phyloP scores from a whole-genome alignment of 2,797 vertebrate genomes.

The Platyrinchus mystaceus region DNA sequence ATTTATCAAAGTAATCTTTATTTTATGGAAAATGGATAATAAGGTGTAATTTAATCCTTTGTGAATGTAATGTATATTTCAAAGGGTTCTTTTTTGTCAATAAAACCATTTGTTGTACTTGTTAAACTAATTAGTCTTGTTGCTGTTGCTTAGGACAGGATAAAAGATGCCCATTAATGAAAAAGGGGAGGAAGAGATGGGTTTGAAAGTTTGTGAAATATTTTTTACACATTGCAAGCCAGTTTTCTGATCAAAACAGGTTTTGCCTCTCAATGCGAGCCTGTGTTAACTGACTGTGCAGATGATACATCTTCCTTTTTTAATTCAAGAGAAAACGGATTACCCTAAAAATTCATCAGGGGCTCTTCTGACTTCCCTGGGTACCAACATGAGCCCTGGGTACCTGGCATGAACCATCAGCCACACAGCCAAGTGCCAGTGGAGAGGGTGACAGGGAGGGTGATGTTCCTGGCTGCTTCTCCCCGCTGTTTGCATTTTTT shows the following conservation, averaged over 20 bases:
- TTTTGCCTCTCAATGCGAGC: not conserved
- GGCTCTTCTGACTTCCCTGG: not conserved
- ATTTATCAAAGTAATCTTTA: slow-evolving; percentile 67
- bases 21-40: slow-evolving; percentile 55
- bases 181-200: not conserved
- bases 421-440: rapidly evolving
- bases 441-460: not conserved
- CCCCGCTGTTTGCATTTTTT: slow-evolving; percentile 9
- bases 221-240: slow-evolving; percentile 4
- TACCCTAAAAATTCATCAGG: not conserved
- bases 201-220: slow-evolving; percentile 35
- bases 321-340: not conserved
- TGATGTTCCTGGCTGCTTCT: not conserved
- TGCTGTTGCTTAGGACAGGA: slow-evolving; percentile 45
- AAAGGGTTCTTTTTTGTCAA: slow-evolving; percentile 49
- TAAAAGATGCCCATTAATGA: slow-evolving; percentile 45
- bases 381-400: not conserved
- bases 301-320: not conserved
- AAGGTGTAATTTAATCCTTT: slow-evolving; percentile 58
- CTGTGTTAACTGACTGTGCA: not conserved
- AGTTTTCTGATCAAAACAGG: not conserved
- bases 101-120: slow-evolving; percentile 61
- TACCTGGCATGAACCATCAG: not conserved
- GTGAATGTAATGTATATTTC: slow-evolving; percentile 60
- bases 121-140: slow-evolving; percentile 41